Conservation (phyloP, 2,113 vertebrate genomes). For the Cinclus mexicanus region DNA sequence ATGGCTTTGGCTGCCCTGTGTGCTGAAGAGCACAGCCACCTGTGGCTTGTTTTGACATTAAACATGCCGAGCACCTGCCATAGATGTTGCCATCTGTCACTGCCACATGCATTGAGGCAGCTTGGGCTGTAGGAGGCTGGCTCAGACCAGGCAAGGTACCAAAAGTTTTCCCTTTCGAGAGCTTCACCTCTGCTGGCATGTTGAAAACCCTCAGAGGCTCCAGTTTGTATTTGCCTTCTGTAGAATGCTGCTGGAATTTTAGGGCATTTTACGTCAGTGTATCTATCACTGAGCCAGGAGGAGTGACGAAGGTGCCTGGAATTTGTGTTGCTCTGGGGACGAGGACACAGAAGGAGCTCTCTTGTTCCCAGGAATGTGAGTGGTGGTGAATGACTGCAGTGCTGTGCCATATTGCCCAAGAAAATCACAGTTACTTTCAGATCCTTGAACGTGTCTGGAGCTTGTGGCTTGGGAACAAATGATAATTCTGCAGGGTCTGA, state of each 20-base stretch:
- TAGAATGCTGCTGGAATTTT: neutral
- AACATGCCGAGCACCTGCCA: neutral
- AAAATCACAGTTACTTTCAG: neutral
- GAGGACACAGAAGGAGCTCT: neutral
- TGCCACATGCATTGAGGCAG: neutral
- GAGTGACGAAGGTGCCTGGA: neutral
- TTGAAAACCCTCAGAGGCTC: neutral
- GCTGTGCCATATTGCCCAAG: neutral
- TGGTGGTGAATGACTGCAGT: neutral
- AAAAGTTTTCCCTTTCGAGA: neutral
- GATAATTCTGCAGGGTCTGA: neutral
- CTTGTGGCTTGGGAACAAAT: neutral
- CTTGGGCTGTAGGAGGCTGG: neutral
- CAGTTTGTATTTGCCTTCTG: neutral
- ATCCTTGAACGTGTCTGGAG: neutral
- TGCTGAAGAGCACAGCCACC: neutral
- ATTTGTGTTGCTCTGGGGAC: rapidly evolving
- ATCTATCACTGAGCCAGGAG: neutral
- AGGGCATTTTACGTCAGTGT: neutral
- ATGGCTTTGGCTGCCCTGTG: neutral
- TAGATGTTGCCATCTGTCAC: neutral
- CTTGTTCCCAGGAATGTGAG: neutral
- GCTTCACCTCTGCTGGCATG: neutral
- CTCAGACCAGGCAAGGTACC: neutral
- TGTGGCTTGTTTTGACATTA: neutral